These are phyloP conservation scores for Nudaria mundana DNA, from an alignment of 2,888 invertebrate genomes.

Conservation along the genomic window DNA sequence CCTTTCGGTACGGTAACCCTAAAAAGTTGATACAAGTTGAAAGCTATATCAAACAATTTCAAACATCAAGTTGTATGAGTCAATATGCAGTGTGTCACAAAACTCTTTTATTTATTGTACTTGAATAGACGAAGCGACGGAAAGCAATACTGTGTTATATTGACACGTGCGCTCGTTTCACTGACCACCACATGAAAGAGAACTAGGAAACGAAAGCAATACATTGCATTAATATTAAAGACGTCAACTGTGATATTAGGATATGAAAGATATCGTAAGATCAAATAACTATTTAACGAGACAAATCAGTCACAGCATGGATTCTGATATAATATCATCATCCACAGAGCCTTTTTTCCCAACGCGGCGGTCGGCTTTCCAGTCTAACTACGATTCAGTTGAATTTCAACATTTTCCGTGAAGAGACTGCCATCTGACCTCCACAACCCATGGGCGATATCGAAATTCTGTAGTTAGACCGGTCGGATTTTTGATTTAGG, in stretches of 20 bases:
- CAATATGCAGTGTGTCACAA: conserved; percentile 13
- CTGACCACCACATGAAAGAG: conserved; percentile 22
- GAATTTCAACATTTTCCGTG: too few relatives aligned
- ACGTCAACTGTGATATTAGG: neutral
- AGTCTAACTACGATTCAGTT: too few relatives aligned
- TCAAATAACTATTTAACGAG: neutral
- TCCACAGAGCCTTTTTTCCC: too few relatives aligned
- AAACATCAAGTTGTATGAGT: neutral
- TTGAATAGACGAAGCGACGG: conserved; percentile 22
- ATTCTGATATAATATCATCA: neutral
- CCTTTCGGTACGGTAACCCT: too few relatives aligned
- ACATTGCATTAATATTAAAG: conserved; percentile 4
- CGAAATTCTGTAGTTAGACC: too few relatives aligned
- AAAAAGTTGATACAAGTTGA: too few relatives aligned
- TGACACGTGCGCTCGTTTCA: conserved; percentile 34
- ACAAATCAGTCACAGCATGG: neutral
- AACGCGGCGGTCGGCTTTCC: too few relatives aligned
- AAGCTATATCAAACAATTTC: too few relatives aligned
- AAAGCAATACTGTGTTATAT: conserved; percentile 39
- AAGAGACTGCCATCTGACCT: too few relatives aligned
- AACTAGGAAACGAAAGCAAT: conserved; percentile 12
- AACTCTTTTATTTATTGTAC: conserved; percentile 32
- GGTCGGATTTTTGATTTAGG: too few relatives aligned
- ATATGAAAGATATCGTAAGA: neutral
- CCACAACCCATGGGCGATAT: too few relatives aligned